Evolutionary conservation across 2,797 vertebrate genomes (phyloP).

Genomic region (Hemitrygon akajei): DNA sequence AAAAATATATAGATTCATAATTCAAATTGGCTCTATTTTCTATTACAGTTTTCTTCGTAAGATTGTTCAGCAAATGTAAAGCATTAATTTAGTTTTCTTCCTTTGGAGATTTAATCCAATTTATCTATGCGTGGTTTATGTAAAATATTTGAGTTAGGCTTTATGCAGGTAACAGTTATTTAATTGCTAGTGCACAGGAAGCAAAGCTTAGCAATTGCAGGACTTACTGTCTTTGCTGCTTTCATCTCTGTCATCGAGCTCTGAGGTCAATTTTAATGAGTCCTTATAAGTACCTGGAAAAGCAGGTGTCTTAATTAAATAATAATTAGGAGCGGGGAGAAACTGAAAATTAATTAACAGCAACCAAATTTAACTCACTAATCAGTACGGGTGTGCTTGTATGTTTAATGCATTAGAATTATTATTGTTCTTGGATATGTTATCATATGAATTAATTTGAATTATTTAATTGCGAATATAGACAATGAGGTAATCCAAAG

Average conservation of each 20-base stretch:
- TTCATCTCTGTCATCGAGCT: conserved; percentile 45
- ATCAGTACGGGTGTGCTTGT: conserved; percentile 45
- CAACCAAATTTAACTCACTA: conserved; percentile 53
- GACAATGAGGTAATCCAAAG: neutral
- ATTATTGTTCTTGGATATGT: conserved; percentile 28
- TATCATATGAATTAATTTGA: conserved; percentile 33
- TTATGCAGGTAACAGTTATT: neutral
- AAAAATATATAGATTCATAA: conserved; percentile 26
- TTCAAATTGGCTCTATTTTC: conserved; percentile 16
- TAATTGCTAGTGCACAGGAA: conserved; percentile 31
- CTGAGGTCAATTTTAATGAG: conserved; percentile 59
- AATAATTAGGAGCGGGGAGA: conserved; percentile 53
- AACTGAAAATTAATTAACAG: conserved; percentile 51
- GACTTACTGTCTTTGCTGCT: conserved; percentile 41
- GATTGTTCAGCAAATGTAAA: neutral
- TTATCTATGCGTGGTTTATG: neutral
- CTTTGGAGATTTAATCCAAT: neutral
- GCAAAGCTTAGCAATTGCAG: conserved; percentile 44
- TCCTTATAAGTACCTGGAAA: conserved; percentile 53
- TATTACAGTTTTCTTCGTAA: neutral
- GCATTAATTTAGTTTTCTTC: neutral
- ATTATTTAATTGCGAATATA: neutral
- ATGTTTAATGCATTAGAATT: conserved; percentile 45
- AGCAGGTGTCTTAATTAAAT: conserved; percentile 63
- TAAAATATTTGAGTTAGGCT: neutral